Conservation (phyloP, 1,140 invertebrate genomes). For the Brachionus paranguensis region DNA sequence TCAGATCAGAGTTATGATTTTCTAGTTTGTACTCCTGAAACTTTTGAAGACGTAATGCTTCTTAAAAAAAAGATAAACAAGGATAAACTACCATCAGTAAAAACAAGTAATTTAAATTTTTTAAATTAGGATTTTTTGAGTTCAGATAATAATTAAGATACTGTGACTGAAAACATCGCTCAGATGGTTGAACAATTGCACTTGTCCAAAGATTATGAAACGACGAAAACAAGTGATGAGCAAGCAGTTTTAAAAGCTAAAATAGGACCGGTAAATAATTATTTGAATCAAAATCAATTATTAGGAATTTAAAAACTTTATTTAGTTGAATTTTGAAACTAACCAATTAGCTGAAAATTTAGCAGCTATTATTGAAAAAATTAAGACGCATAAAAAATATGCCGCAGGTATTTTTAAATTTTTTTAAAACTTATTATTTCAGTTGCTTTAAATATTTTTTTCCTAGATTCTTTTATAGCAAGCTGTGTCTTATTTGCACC, state of each 20-base stretch:
- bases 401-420: neutral
- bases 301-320: neutral
- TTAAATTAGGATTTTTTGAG: neutral
- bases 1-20: slow-evolving; percentile 34
- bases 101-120: slow-evolving; percentile 2
- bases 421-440: neutral
- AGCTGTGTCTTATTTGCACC: slow-evolving; percentile 7
- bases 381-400: slow-evolving; percentile 24
- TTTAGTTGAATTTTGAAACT: slow-evolving; percentile 18
- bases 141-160: slow-evolving; percentile 4
- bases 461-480: neutral
- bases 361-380: neutral
- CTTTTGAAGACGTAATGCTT: slow-evolving; percentile 4
- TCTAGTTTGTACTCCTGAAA: slow-evolving; percentile 33
- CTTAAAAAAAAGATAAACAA: slow-evolving; percentile 34
- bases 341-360: slow-evolving; percentile 21
- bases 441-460: neutral
- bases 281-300: neutral
- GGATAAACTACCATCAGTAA: slow-evolving; percentile 26
- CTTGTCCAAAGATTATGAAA: slow-evolving; percentile 38
- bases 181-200: neutral
- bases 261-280: neutral
- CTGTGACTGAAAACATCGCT: slow-evolving; percentile 37
- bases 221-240: neutral
- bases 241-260: slow-evolving; percentile 4